phyloP scores from a whole-genome alignment of 2,113 vertebrate species.

The Pseudorasbora parva region DNA sequence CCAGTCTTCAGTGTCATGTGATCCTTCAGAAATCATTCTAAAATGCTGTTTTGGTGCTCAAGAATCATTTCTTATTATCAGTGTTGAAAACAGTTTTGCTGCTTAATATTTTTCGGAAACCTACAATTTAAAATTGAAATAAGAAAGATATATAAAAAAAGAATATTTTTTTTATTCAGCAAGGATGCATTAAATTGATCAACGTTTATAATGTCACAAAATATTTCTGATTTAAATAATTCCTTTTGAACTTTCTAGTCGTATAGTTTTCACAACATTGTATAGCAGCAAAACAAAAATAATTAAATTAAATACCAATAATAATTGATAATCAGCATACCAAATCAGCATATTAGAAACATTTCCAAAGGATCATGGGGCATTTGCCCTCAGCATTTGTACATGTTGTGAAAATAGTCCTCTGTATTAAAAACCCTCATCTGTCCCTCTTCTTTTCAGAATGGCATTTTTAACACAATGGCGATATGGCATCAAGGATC shows the following conservation, averaged over 20 bases:
- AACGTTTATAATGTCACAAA: not conserved
- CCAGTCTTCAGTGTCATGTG: no score
- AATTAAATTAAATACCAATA: not conserved
- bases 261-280: not conserved
- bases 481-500: not conserved
- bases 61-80: no score
- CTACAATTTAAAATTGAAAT: not conserved
- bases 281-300: not conserved
- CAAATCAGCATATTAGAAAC: not conserved
- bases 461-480: no score
- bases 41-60: no score
- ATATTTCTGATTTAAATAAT: not conserved
- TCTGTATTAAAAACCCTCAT: not conserved
- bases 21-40: no score
- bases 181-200: no score
- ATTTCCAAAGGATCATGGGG: not conserved
- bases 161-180: no score
- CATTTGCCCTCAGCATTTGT: not conserved
- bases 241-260: not conserved
- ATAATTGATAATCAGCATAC: not conserved
- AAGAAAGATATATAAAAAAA: not conserved
- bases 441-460: not conserved
- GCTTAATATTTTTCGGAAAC: not conserved
- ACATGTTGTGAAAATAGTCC: not conserved
- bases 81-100: no score